Evolutionary conservation across 2,888 invertebrate genomes (phyloP).

Genomic region (Chromoteleia sp.): DNA sequence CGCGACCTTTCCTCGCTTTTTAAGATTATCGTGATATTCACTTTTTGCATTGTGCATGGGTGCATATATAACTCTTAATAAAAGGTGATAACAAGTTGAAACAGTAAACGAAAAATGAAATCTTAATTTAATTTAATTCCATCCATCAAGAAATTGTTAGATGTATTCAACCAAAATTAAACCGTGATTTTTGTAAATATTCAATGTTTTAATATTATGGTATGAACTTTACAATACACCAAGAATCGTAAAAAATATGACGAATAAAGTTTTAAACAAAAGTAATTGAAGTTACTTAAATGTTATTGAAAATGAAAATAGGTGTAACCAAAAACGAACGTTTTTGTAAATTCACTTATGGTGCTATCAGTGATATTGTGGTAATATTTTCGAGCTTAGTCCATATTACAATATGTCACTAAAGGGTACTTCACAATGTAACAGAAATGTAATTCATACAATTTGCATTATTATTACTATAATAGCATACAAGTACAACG

Average conservation of each 20-base stretch:
- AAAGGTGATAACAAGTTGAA: constrained; percentile 1
- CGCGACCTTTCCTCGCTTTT: constrained; percentile 67
- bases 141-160: neutral
- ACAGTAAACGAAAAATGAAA: neutral
- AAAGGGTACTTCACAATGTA: constrained; percentile 26
- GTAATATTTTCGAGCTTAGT: constrained; percentile 64
- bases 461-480: constrained; percentile 38
- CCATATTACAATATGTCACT: constrained; percentile 23
- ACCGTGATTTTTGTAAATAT: constrained; percentile 16
- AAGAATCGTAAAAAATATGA: constrained; percentile 30
- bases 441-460: constrained; percentile 44
- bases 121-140: neutral
- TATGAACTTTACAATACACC: constrained; percentile 21
- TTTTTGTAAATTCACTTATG: constrained; percentile 62
- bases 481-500: constrained; percentile 44
- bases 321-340: constrained; percentile 16
- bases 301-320: constrained; percentile 19
- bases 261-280: constrained; percentile 15
- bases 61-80: constrained; percentile 20
- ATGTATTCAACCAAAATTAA: constrained; percentile 2
- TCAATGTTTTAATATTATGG: neutral
- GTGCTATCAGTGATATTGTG: constrained; percentile 66
- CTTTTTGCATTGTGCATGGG: constrained; percentile 26
- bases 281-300: constrained; percentile 31
- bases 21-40: constrained; percentile 45